Conservation (phyloP, 2,888 invertebrate genomes). For the Cheilosia grossa region DNA sequence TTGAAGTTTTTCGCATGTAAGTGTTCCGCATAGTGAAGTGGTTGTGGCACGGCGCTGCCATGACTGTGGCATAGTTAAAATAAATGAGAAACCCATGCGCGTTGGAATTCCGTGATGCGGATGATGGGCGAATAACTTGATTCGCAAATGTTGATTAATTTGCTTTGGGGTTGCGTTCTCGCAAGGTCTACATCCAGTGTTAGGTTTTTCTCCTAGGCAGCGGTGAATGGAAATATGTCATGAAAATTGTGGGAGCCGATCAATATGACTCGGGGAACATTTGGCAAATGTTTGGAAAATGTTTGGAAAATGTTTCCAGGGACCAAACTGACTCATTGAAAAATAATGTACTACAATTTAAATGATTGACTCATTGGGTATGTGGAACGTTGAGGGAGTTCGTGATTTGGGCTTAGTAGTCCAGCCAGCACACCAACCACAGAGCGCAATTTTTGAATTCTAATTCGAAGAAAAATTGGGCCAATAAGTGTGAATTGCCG, state of each 20-base stretch:
- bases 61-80: slow-evolving; percentile 59
- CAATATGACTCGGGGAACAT: slow-evolving; percentile 13
- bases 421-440: too few species aligned
- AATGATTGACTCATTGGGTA: too few species aligned
- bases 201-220: background rate
- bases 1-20: slow-evolving; percentile 69
- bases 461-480: too few species aligned
- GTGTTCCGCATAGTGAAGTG: slow-evolving; percentile 27
- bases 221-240: slow-evolving; percentile 19
- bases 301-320: background rate
- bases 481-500: too few species aligned
- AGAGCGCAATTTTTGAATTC: too few species aligned
- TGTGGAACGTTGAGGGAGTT: too few species aligned
- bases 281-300: background rate
- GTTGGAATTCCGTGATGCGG: slow-evolving; percentile 50
- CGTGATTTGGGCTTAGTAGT: too few species aligned
- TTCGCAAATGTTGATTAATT: slow-evolving; percentile 62
- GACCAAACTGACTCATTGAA: too few species aligned
- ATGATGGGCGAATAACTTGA: slow-evolving; percentile 66
- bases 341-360: too few species aligned
- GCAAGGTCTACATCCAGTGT: too few species aligned
- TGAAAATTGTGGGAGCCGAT: slow-evolving; percentile 17
- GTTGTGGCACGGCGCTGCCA: slow-evolving; percentile 45
- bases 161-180: slow-evolving; percentile 42
- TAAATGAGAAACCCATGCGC: slow-evolving; percentile 61